Evolutionary conservation across 2,113 vertebrate species (phyloP).

Genomic region (Melanotaenia duboulayi): DNA sequence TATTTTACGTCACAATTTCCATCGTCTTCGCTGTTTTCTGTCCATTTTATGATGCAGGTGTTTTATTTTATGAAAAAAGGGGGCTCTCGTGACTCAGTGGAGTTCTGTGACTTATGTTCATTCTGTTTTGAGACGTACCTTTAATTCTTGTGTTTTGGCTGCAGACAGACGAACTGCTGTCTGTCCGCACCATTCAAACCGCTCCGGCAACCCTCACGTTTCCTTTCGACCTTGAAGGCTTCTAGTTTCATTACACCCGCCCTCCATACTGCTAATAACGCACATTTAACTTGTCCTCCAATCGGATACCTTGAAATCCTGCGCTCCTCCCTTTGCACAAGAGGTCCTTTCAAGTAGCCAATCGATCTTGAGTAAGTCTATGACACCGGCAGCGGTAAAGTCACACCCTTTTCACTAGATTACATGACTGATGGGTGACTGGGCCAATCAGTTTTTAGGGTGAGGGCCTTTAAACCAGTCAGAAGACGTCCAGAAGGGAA

Average conservation of each 20-base stretch:
- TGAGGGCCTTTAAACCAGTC: slow-evolving; percentile 42
- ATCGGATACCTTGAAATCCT: background rate
- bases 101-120: too few relatives aligned
- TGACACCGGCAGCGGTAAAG: background rate
- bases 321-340: background rate
- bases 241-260: background rate
- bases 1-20: too few relatives aligned
- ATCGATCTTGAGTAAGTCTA: background rate
- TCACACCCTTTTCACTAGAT: background rate
- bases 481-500: background rate
- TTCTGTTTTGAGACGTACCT: too few relatives aligned
- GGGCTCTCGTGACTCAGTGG: too few relatives aligned
- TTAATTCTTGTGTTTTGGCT: too few relatives aligned
- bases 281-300: slow-evolving; percentile 2
- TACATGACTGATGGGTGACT: slow-evolving; percentile 7
- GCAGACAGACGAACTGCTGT: too few relatives aligned
- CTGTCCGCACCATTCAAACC: too few relatives aligned
- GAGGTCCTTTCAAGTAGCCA: background rate
- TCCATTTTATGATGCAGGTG: too few relatives aligned
- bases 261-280: background rate
- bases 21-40: too few relatives aligned
- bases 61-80: too few relatives aligned
- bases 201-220: background rate
- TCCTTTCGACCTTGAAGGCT: slow-evolving; percentile 58
- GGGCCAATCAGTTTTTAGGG: slow-evolving; percentile 26